Conservation (phyloP, 2,888 invertebrate species). For the Caradrina clavipalpis region DNA sequence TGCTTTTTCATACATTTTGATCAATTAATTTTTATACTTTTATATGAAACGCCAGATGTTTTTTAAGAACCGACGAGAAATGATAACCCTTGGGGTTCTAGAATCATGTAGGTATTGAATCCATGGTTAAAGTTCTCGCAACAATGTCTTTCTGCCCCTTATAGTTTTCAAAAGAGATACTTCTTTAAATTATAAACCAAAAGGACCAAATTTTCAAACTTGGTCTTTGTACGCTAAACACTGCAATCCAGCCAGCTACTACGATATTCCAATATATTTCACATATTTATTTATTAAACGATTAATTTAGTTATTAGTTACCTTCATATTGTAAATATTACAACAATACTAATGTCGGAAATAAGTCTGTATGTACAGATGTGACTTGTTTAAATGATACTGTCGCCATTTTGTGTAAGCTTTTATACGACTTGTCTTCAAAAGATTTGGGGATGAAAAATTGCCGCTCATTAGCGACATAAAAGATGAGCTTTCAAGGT, state of each 20-base stretch:
- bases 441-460: conserved; percentile 84
- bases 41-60: too few species aligned
- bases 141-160: too few species aligned
- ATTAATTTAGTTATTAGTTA: too few species aligned
- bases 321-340: conserved; percentile 66
- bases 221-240: conserved; percentile 14
- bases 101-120: too few species aligned
- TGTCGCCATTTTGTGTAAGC: conserved; percentile 61
- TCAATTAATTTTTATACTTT: too few species aligned
- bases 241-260: conserved; percentile 51
- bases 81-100: too few species aligned
- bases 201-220: neutral
- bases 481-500: conserved; percentile 85
- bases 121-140: too few species aligned
- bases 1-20: too few species aligned
- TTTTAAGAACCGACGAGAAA: too few species aligned
- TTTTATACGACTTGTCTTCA: conserved; percentile 78
- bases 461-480: conserved; percentile 79
- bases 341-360: conserved; percentile 18
- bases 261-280: neutral
- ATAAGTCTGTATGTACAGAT: conserved; percentile 23
- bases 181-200: neutral
- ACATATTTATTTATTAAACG: too few species aligned
- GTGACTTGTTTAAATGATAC: conserved; percentile 65
- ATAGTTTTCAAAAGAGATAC: too few species aligned